Conservation (phyloP, 2,113 vertebrate genomes). For the Tetraodon nigroviridis region DNA sequence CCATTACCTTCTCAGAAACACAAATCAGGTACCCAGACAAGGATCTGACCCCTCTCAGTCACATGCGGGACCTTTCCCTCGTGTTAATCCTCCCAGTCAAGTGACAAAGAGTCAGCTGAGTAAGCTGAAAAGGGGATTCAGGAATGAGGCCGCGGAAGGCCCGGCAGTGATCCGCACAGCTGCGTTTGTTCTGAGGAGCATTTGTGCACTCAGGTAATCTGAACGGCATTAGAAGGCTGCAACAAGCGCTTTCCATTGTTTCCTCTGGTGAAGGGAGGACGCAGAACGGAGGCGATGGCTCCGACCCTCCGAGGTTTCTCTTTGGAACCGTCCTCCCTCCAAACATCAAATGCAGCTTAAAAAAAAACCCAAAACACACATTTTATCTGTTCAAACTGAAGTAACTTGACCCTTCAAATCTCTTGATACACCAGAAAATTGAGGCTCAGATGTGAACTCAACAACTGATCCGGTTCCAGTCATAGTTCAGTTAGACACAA, state of each 20-base stretch:
- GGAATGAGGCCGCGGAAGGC: slow-evolving; percentile 33
- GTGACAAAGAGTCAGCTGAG: slow-evolving; percentile 63
- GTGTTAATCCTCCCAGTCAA: slow-evolving; percentile 59
- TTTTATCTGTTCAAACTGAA: slow-evolving; percentile 21
- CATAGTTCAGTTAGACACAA: slow-evolving; percentile 8
- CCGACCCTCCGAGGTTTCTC: not conserved
- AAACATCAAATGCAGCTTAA: too few species aligned
- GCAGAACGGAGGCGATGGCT: slow-evolving; percentile 1
- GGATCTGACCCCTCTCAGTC: slow-evolving; percentile 53
- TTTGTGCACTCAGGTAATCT: slow-evolving; percentile 34
- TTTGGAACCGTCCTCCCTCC: too few species aligned
- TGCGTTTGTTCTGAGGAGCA: slow-evolving; percentile 12
- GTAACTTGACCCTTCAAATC: slow-evolving; percentile 44
- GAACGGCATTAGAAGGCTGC: slow-evolving; percentile 20
- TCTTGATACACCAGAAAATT: slow-evolving; percentile 33
- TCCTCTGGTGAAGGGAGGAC: slow-evolving; percentile 17
- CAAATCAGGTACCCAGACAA: slow-evolving; percentile 27
- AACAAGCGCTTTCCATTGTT: not conserved
- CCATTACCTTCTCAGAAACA: slow-evolving; percentile 26
- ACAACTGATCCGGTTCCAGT: not conserved
- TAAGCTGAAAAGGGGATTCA: slow-evolving; percentile 48
- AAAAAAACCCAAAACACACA: slow-evolving; percentile 14
- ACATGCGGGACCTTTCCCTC: slow-evolving; percentile 51
- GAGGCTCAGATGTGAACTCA: slow-evolving; percentile 19
- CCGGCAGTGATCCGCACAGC: slow-evolving; percentile 17